Conservation (phyloP, 30 jellyfish, hydroid and myxozoan species). For the Turritopsis dohrnii region DNA sequence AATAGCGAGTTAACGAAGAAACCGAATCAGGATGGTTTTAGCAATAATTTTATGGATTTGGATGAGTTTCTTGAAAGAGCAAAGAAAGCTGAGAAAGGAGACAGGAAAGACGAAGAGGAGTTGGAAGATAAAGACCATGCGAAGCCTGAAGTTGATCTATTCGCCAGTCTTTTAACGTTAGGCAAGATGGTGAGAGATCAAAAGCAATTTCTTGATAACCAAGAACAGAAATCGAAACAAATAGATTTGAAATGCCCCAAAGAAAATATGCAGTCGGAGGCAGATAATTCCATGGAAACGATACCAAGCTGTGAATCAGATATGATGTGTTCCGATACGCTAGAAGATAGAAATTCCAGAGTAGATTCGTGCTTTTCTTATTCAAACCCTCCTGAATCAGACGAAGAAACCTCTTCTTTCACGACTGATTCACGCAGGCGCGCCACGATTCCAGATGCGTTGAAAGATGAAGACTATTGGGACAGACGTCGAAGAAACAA, state of each 20-base stretch:
- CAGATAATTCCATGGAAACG: background rate
- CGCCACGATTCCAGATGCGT: constrained; percentile 39
- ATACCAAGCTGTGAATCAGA: background rate
- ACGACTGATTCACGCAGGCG: background rate
- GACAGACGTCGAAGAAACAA: constrained; percentile 57
- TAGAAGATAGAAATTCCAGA: background rate
- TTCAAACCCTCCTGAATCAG: background rate
- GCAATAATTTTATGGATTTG: constrained; percentile 3
- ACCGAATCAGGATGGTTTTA: background rate
- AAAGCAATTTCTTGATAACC: constrained; percentile 1
- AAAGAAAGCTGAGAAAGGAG: background rate
- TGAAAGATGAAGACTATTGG: constrained; percentile 65
- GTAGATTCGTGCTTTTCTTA: background rate
- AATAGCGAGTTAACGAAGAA: background rate
- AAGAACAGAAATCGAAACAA: background rate
- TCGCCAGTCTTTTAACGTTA: constrained; percentile 10
- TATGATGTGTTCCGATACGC: too few species aligned
- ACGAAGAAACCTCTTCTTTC: background rate
- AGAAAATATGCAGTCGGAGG: background rate
- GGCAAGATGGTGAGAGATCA: constrained; percentile 4
- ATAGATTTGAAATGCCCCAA: background rate
- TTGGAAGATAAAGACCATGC: constrained; percentile 9
- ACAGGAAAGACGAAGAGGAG: background rate
- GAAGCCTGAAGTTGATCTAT: constrained; percentile 3
- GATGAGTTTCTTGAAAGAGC: constrained; percentile 15